Evolutionary conservation across 2,888 invertebrate genomes (phyloP), one percentile per base, ranked within the genome.

Genomic region (Stenodera caucasica): DNA sequence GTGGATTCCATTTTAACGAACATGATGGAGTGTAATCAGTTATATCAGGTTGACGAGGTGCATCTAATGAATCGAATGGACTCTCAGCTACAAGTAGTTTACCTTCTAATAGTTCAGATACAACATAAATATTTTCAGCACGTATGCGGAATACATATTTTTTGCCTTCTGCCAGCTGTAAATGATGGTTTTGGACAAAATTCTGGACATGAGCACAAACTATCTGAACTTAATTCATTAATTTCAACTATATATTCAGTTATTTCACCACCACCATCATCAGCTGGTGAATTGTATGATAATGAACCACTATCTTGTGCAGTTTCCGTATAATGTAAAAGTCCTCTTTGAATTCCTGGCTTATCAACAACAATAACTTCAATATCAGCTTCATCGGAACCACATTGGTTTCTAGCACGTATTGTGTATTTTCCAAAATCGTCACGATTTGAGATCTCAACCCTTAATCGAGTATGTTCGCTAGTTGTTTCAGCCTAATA

Each of bases 51-150:
- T 91, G 90, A 55, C 90, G 90, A 49, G 96, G 96, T 55, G 94
- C 90, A 79, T 92, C 95, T 75, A 95, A 95, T 63, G 94, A 92
- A 81, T 95, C 94, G 81, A 96, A 99, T 71, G 98, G 98, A 82
- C 97, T 96, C 82, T 98, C 98, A 7, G 97, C 97, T 18, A 93
- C 81, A 1, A 93, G 91, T 2, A 95, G 91, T 76, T 92, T 92
- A 71, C 96, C 94, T 73, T 95, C 94, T 59, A 97, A 82, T 0
- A 98, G 95, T 69, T 98, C 97, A 5, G 98, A 96, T 0, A 95
- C 87, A 35, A 99, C 99, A 77, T 96, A 97, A 68, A 97, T 89
- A 78, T 98, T 99, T 81, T 98, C 98, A 15, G 99, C 98, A 59
- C 92, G 89, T 23, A 98, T 95, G 64, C 98, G 88, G 86, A 99